Base-by-base conservation (phyloP, 2,797 vertebrate genomes). In the Tangara arthus region DNA sequence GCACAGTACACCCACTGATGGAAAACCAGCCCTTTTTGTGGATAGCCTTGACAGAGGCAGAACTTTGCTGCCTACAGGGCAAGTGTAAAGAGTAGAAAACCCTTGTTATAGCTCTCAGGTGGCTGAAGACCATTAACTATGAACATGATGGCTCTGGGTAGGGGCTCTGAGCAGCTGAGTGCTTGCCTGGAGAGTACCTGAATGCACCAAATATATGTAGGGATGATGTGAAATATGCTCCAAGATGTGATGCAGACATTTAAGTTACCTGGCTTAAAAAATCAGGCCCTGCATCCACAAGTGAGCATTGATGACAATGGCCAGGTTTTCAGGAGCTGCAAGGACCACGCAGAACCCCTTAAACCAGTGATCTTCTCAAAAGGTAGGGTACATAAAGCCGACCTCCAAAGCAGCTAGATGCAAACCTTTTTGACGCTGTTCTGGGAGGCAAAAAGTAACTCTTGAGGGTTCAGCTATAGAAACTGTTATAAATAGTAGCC, bases 321-420 rank as follows among this genome's bases (percentile, higher is more conserved):
- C 13, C 0, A 0, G 4, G 20, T 42, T 56, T 83, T 50, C 37
- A 75, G 49, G 42, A 68, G 24, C 60, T 64, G 28, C 2, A 1
- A 75, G 37, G 34, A 30, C 24, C 11, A 9, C 0, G 0, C 19
- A 44, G 14, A 89, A 12, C 42, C 72, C 65, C n/a, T 69, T 32
- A 52, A 76, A 77, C 44, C 70, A 49, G 16, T 8, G 19, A 57
- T 30, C 35, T 69, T 23, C 15, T 44, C 20, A n/a, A 76, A 57
- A 57, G 12, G 8, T 2, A 39, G 47, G 14, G 27, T 27, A 2
- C 6, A 4, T 26, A 79, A 90, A 82, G 34, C 22, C 63, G 27
- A 30, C 20, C 18, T 72, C 55, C 32, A 47, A 65, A 66, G 22
- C 22, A 17, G 35, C 10, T 35, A 9, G 35, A 35, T 35, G 35